Base-by-base conservation (phyloP, 2,113 vertebrate species). In the Gobio gobio region DNA sequence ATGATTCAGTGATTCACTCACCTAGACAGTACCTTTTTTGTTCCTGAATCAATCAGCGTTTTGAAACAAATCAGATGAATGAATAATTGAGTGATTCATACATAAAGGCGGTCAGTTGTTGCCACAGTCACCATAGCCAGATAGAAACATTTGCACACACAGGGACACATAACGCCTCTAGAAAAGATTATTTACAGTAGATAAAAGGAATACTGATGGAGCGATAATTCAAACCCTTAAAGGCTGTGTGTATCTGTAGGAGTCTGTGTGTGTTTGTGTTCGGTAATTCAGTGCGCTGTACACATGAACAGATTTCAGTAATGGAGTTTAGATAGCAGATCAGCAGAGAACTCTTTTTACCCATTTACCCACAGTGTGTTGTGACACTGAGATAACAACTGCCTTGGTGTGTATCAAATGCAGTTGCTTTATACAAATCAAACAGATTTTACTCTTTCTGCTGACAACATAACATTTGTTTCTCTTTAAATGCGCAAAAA, bases 181-280 rank as follows among this genome's bases (percentile, higher is more conserved):
- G 24, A 76, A 49, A 75, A 68, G 56, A 73, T 64, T 86, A 47
- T 76, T 9, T 86, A 78, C 51, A 59, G 51, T 43, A 20, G 75
- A 86, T 83, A 83, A 78, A 54, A 68, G 73, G 10, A 82, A 26
- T 29, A 58, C 10, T 40, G 40, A 86, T 86, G 26, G 86, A 56
- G 13, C 1, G 77, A 79, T 79, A 79, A 79, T 79, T 63, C 22
- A 61, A 61, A 58, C 3, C 36, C 36, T 82, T 51, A 77, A 77
- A 33, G 45, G 24, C 18, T 75, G 51, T 75, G 66, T 82, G 18
- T 64, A 54, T 45, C 83, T 26, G 72, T 78, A 80, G 54, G 6
- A 74, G 72, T 85, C 16, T 79, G 63, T 64, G 80, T 70, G 61
- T 64, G 63, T 81, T 3, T 83, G 9, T 85, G 87, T 83, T 76